Base-by-base conservation (phyloP, 2,888 invertebrate species). In the Ichneumoninae sp. region DNA sequence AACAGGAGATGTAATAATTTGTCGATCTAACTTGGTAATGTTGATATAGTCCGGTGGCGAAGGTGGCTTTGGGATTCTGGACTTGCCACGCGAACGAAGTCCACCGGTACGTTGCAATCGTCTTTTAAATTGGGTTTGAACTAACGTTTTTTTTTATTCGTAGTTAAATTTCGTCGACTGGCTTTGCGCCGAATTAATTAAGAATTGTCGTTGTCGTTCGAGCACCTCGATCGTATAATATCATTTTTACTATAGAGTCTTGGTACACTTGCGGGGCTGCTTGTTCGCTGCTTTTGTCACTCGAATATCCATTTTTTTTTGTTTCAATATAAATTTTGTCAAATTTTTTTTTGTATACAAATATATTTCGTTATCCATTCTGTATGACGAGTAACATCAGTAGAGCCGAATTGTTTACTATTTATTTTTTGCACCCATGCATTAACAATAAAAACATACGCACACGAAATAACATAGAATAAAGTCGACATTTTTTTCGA, bases 301-400 rank as follows among this genome's bases (percentile, higher is more conserved):
- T 83, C 19, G 19, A 65, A n/a, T 16, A 40, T 75, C 40, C 75
- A 33, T 40, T 73, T 76, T 19, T n/a, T 36, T 65, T 47, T 22
- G 1, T 1, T 30, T 30, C 30, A 4, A 10, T 40, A 40, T 40
- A 40, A 40, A 40, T 40, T 54, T 71, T 52, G 22, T 71, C 70
- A 60, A 66, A 71, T 75, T 85, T 83, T 30, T 68, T 63, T 81
- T 81, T 47, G 63, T 19, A 30, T 69, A 30, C 68, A 47, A 22
- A 30, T 76, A 44, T 81, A 36, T 81, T 69, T n/a, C 36, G 95
- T 95, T 94, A 96, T 96, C 95, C 96, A 96, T 95, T 96, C 96
- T 91, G 95, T 96, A 95, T 96, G 95, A 94, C 95, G 94, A 93
- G 94, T 94, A 91, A 93, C 94, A 91, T 94, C 60, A 65, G 80